Base-by-base conservation (phyloP, 92 coral and sea anemone genomes). In the Palythoa grandiflora region DNA sequence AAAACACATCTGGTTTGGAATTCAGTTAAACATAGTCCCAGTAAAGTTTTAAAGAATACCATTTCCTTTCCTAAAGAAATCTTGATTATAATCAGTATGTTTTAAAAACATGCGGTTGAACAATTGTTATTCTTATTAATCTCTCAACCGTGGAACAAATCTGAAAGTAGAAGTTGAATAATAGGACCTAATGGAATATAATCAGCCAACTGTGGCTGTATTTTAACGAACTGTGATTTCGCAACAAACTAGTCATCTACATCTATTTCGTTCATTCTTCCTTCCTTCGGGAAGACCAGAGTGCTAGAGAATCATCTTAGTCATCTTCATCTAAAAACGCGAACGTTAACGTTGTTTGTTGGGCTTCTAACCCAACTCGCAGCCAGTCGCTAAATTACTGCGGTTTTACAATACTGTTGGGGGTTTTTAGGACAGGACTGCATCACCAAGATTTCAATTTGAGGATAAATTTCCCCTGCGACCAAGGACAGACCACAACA, bases 61-160 rank as follows among this genome's bases (percentile, higher is more conserved):
- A 8, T 21, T 37, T 17, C 39, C 17, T 36, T 55, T 50, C 59
- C 72, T 61, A 6, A 44, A 50, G 73, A 80, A 40, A 60, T n/a
- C 9, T n/a, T 68, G 28, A 53, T 65, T 35, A 68, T 19, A n/a
- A 38, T 80, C 19, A 38, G 3, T 44, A 79, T 38, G 54, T 9
- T 37, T 14, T 16, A 15, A 14, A 38, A 80, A 20, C 0, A 20
- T 15, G 73, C 48, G 73, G 28, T 61, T 80, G 73, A 80, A 63
- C 72, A 17, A 38, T 35, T 38, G 39, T 21, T 60, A 80, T 80
- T 80, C 84, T 80, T 80, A 17, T 80, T 60, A 2, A 28, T 61
- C 54, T 17, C 55, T 80, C 84, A 80, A 80, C 84, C 84, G 52
- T 40, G 84, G 59, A 75, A 75, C 19, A 75, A 6, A 75, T 1